Conservation (phyloP, 2,797 vertebrate species). For the Clamator glandarius region DNA sequence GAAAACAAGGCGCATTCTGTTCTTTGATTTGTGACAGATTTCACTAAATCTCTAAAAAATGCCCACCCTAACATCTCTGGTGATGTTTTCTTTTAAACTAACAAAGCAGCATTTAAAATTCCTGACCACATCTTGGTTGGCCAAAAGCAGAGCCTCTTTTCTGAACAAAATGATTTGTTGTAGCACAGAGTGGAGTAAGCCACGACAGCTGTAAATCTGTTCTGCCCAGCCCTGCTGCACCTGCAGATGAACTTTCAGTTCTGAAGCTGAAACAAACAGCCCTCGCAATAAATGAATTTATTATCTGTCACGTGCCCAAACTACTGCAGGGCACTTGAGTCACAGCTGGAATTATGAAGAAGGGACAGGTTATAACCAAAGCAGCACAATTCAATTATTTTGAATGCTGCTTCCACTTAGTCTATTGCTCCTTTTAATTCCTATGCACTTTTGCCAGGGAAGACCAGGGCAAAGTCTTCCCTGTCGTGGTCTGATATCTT, state of each 20-base stretch:
- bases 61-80: background rate
- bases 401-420: background rate
- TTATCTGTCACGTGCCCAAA: slow-evolving; percentile 42
- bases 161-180: slow-evolving; percentile 62
- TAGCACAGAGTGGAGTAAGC: slow-evolving; percentile 12
- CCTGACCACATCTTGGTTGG: background rate
- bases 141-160: slow-evolving; percentile 30
- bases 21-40: slow-evolving; percentile 49
- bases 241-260: slow-evolving; percentile 66
- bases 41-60: slow-evolving; percentile 17
- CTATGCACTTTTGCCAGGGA: background rate
- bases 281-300: slow-evolving; percentile 47
- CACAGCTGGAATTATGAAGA: background rate
- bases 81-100: slow-evolving; percentile 45
- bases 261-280: slow-evolving; percentile 39
- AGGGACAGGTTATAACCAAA: slow-evolving; percentile 11
- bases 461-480: background rate
- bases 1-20: slow-evolving; percentile 42
- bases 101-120: slow-evolving; percentile 46
- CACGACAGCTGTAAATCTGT: slow-evolving; percentile 65
- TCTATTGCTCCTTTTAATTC: background rate
- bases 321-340: slow-evolving; percentile 40
- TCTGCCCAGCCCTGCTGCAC: slow-evolving; percentile 46
- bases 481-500: background rate
- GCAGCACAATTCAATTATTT: slow-evolving; percentile 12